A percentile compares a stretch with the other conserved stretches of the same genome.
These are phyloP conservation scores for Chaetura pelagica DNA, from an alignment of 2,113 vertebrate genomes.

Conservation along the genomic window DNA sequence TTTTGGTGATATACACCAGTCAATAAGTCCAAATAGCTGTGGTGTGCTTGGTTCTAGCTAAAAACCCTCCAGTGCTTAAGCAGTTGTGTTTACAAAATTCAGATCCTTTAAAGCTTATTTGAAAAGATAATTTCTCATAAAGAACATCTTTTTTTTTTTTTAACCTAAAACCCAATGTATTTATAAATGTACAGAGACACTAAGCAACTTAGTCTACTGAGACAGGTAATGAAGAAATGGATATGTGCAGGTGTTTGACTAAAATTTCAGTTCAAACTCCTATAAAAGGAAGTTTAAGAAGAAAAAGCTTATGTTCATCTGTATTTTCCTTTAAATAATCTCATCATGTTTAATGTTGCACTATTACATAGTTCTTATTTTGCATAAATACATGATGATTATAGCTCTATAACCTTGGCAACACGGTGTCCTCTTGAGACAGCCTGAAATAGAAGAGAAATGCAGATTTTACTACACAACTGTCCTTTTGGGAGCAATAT, in stretches of 20 bases:
- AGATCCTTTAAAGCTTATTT: background rate
- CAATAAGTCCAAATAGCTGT: background rate
- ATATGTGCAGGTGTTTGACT: background rate
- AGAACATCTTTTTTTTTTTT: background rate
- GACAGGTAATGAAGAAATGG: background rate
- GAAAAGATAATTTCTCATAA: background rate
- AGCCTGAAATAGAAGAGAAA: constrained; percentile 65
- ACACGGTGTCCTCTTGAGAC: constrained; percentile 63
- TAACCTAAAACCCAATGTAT: background rate
- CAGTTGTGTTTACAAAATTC: background rate
- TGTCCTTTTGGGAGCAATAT: constrained; percentile 65
- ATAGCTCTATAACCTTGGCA: constrained; percentile 68
- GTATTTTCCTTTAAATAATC: constrained; percentile 33
- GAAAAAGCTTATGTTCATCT: constrained; percentile 7
- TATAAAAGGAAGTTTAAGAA: background rate
- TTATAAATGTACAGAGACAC: background rate
- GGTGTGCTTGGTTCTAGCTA: background rate
- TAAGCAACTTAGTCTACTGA: background rate
- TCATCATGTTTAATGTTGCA: background rate
- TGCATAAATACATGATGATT: constrained; percentile 60
- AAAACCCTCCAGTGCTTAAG: background rate
- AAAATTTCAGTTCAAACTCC: background rate
- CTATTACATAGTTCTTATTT: constrained; percentile 57
- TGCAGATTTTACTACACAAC: constrained; percentile 55
- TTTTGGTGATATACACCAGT: background rate